phyloP scores from a whole-genome alignment of 2,797 vertebrate genomes.

The Acanthurus tractus region DNA sequence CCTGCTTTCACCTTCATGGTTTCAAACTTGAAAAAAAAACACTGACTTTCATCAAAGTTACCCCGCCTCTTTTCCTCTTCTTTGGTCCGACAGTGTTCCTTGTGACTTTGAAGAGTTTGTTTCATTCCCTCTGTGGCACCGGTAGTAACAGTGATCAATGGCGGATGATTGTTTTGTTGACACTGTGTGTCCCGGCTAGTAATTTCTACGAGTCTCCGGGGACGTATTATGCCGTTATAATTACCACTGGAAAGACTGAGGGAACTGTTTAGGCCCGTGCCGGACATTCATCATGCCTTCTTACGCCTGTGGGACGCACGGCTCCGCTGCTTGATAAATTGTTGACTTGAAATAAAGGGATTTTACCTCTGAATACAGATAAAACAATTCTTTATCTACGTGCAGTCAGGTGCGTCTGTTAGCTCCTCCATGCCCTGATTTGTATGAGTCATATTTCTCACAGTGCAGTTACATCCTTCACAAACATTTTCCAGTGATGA shows the following conservation, averaged over 20 bases:
- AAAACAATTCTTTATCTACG: slow-evolving; percentile 25
- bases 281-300: slow-evolving; percentile 70
- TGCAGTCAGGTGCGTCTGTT: slow-evolving; percentile 27
- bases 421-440: slow-evolving; percentile 7
- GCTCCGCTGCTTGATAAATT: slow-evolving; percentile 52
- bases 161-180: slow-evolving; percentile 64
- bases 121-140: slow-evolving; percentile 28
- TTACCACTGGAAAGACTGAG: slow-evolving; percentile 74
- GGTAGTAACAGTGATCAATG: slow-evolving; percentile 68
- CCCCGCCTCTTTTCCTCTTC: not conserved
- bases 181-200: slow-evolving; percentile 62
- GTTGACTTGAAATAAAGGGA: slow-evolving; percentile 43
- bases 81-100: slow-evolving; percentile 1
- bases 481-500: slow-evolving; percentile 2
- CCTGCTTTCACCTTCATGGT: not conserved
- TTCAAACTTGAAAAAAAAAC: not conserved
- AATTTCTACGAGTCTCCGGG: slow-evolving; percentile 67
- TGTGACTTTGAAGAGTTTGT: slow-evolving; percentile 52
- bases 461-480: slow-evolving; percentile 12
- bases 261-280: slow-evolving; percentile 59
- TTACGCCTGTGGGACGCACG: slow-evolving; percentile 47
- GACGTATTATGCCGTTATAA: slow-evolving; percentile 77
- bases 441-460: slow-evolving; percentile 10
- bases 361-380: slow-evolving; percentile 53
- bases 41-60: not conserved